A percentile compares a stretch with the other conserved stretches of the same genome.
Evolutionary conservation across 1,140 invertebrate genomes (phyloP).

Genomic region (Drosophila suzukii): DNA sequence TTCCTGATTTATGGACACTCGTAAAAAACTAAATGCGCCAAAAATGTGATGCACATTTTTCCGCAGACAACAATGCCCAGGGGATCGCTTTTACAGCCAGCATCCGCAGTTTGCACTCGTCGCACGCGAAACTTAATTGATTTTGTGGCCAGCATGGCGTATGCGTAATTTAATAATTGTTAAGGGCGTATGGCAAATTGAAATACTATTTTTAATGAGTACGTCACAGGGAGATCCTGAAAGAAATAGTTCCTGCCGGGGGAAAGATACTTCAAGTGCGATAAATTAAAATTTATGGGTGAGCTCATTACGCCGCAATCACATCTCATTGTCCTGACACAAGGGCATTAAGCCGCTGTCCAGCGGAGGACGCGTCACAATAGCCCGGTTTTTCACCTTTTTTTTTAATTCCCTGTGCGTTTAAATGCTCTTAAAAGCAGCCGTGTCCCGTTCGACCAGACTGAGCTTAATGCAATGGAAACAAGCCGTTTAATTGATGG

Average conservation of each 20-base stretch:
- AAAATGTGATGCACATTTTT: slow-evolving; percentile 31
- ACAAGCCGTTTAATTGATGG: slow-evolving; percentile 41
- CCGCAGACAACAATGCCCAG: slow-evolving; percentile 23
- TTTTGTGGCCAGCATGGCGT: slow-evolving; percentile 37
- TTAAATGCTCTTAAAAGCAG: slow-evolving; percentile 65
- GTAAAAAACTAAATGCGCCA: slow-evolving; percentile 47
- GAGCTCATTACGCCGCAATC: slow-evolving; percentile 47
- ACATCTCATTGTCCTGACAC: slow-evolving; percentile 26
- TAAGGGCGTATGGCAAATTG: slow-evolving; percentile 45
- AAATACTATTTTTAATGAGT: slow-evolving; percentile 55
- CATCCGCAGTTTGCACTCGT: slow-evolving; percentile 3
- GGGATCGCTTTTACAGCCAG: slow-evolving; percentile 1
- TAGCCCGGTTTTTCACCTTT: slow-evolving; percentile 42
- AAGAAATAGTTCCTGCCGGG: slow-evolving; percentile 15
- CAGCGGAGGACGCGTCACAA: slow-evolving; percentile 40
- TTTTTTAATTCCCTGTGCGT: slow-evolving; percentile 53
- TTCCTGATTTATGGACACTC: slow-evolving; percentile 40
- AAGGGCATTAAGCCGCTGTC: slow-evolving; percentile 23
- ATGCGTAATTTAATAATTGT: slow-evolving; percentile 56
- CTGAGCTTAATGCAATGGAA: slow-evolving; percentile 41
- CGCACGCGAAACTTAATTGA: slow-evolving; percentile 41
- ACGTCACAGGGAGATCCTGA: background rate
- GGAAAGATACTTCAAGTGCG: slow-evolving; percentile 9
- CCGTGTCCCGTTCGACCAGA: slow-evolving; percentile 2
- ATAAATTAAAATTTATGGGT: slow-evolving; percentile 37